phyloP scores from a whole-genome alignment of 2,797 vertebrate genomes.

The Sebastes paucispinis region DNA sequence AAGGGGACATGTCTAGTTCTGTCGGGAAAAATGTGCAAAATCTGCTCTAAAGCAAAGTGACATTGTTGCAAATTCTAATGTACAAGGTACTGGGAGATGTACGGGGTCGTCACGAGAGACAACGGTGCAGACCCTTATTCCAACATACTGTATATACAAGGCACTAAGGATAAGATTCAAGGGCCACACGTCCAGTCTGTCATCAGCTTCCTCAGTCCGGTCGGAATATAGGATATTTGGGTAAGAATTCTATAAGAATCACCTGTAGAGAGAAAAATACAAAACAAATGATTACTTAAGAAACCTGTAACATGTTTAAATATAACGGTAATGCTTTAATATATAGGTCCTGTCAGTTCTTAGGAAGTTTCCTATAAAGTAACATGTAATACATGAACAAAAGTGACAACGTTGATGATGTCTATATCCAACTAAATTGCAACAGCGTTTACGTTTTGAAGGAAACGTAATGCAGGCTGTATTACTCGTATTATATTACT shows the following conservation, averaged over 20 bases:
- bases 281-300: not conserved
- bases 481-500: not conserved
- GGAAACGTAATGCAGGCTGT: not conserved
- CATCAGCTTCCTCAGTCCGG: slow-evolving; percentile 91
- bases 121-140: slow-evolving; percentile 90
- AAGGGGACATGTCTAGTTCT: slow-evolving; percentile 83
- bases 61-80: slow-evolving; percentile 88
- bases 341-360: not conserved
- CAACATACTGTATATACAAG: slow-evolving; percentile 93
- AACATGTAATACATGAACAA: not conserved
- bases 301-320: not conserved
- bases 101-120: slow-evolving; percentile 80
- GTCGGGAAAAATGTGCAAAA: slow-evolving; percentile 93
- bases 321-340: not conserved
- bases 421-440: not conserved
- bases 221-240: slow-evolving; percentile 99
- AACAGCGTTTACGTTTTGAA: not conserved
- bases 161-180: slow-evolving; percentile 97
- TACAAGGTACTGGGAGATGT: slow-evolving; percentile 83
- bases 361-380: not conserved
- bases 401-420: not conserved
- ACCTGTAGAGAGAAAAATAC: slow-evolving; percentile 84
- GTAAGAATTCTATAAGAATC: slow-evolving; percentile 99
- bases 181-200: slow-evolving; percentile 82
- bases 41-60: slow-evolving; percentile 96